These are phyloP conservation scores for Cecropterus lyciades DNA, from an alignment of 1,140 invertebrate species.

Conservation along the genomic window DNA sequence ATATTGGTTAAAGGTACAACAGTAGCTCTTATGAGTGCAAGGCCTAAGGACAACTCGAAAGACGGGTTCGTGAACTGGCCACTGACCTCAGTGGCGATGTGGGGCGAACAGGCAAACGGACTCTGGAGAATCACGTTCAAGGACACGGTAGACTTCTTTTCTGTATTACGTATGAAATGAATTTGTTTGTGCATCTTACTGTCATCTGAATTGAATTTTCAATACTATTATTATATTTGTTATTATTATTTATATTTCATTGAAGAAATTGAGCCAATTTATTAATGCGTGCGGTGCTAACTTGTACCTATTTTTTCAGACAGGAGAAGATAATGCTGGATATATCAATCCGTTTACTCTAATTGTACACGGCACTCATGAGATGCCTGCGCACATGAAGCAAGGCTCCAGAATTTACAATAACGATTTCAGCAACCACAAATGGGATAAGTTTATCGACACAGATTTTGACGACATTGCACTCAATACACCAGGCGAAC, in stretches of 20 bases:
- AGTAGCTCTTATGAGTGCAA: slow-evolving; percentile 88
- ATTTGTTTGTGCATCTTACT: too few species aligned
- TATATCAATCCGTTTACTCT: slow-evolving; percentile 84
- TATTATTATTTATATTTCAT: too few species aligned
- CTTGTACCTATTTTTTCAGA: slow-evolving; percentile 64
- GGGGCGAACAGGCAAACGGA: slow-evolving; percentile 94
- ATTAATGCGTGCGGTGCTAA: too few species aligned
- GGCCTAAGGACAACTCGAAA: slow-evolving; percentile 88
- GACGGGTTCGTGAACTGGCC: slow-evolving; percentile 93
- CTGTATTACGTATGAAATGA: neutral
- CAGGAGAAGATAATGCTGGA: slow-evolving; percentile 82
- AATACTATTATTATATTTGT: too few species aligned
- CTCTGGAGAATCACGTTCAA: slow-evolving; percentile 88
- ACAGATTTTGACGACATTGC: slow-evolving; percentile 42
- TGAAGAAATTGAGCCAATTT: too few species aligned
- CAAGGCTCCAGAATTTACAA: slow-evolving; percentile 85
- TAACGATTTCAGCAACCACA: slow-evolving; percentile 76
- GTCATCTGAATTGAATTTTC: too few species aligned
- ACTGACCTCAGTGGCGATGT: slow-evolving; percentile 95
- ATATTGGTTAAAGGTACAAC: slow-evolving; percentile 85
- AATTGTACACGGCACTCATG: slow-evolving; percentile 88
- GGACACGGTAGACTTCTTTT: slow-evolving; percentile 84
- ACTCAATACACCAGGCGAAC: slow-evolving; percentile 51
- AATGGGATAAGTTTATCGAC: slow-evolving; percentile 46
- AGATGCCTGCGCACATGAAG: slow-evolving; percentile 86